phyloP scores from a whole-genome alignment of 2,113 vertebrate genomes.

The Megatriorchis doriae region DNA sequence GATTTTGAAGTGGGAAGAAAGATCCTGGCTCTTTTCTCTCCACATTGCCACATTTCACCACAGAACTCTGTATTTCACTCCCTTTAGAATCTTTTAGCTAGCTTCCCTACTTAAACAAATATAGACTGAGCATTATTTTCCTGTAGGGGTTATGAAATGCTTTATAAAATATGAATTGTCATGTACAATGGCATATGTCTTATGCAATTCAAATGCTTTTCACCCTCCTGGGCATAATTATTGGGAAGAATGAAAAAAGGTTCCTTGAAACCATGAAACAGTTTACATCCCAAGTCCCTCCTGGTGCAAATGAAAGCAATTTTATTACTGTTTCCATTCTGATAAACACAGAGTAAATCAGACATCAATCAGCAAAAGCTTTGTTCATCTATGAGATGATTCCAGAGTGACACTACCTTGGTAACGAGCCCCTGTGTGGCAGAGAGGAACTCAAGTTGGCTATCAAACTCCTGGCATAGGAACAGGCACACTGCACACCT shows the following conservation, averaged over 20 bases:
- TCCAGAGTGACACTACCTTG: not conserved
- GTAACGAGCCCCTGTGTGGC: not conserved
- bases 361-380: not conserved
- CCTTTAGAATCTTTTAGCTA: not conserved
- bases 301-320: conserved; percentile 32
- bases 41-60: not conserved
- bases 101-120: conserved; percentile 6
- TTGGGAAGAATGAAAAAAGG: not conserved
- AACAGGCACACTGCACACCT: not conserved
- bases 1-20: not conserved
- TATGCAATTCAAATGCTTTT: conserved; percentile 30
- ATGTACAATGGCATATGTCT: conserved; percentile 32
- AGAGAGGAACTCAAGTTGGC: not conserved
- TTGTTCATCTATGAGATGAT: not conserved
- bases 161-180: conserved; percentile 21
- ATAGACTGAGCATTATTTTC: not conserved
- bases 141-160: conserved; percentile 7
- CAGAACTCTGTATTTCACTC: not conserved
- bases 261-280: not conserved
- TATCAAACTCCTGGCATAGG: not conserved
- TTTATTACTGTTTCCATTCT: not conserved
- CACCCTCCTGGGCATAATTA: conserved; percentile 52
- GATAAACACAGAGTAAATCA: not conserved
- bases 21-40: not conserved
- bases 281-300: conserved; percentile 14